A percentile compares a stretch with the other conserved stretches of the same genome.
These are phyloP conservation scores for Aporrectodea caliginosa DNA, from an alignment of 1,140 invertebrate species.

Conservation along the genomic window DNA sequence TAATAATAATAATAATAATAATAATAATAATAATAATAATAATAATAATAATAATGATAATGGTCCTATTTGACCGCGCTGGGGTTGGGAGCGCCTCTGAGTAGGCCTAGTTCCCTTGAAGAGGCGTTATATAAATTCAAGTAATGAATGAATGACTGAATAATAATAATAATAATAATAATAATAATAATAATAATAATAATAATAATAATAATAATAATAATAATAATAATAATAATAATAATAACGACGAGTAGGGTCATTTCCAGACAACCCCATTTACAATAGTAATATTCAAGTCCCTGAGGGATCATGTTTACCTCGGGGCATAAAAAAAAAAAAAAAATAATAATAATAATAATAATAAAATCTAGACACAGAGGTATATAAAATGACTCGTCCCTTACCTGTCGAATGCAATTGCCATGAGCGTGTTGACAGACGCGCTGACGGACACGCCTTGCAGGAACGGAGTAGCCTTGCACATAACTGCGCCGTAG, in stretches of 20 bases:
- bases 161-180: too few species aligned
- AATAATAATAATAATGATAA: background rate
- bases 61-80: too few species aligned
- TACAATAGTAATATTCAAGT: too few species aligned
- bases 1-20: background rate
- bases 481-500: conserved; percentile 87
- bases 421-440: conserved; percentile 86
- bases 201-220: conserved; percentile 6
- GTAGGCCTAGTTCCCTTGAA: too few species aligned
- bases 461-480: conserved; percentile 87
- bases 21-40: conserved; percentile 12
- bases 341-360: background rate
- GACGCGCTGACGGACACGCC: conserved; percentile 89
- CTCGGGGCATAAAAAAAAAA: background rate
- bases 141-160: too few species aligned
- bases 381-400: too few species aligned
- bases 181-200: conserved; percentile 4
- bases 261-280: too few species aligned
- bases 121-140: too few species aligned
- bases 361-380: background rate
- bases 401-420: conserved; percentile 88
- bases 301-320: too few species aligned
- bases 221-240: background rate
- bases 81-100: too few species aligned
- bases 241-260: too few species aligned